These are phyloP conservation scores for Styela plicata DNA, from an alignment of 23 tunicate species.

Conservation along the genomic window DNA sequence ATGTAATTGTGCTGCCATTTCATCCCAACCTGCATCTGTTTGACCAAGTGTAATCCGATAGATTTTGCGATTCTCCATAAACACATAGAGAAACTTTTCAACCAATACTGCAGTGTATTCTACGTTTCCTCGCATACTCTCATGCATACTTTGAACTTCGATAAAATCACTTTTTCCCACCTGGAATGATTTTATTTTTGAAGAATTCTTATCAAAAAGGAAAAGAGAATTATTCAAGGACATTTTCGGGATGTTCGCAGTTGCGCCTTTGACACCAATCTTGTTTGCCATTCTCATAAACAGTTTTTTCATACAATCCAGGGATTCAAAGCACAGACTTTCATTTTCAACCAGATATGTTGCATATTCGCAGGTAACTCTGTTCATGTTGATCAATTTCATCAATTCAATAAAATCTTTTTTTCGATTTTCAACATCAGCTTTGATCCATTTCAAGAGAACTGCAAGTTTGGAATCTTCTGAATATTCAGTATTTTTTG, in stretches of 20 bases:
- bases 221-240: not conserved
- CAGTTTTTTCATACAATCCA: not conserved
- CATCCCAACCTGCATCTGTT: not conserved
- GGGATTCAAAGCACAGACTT: not conserved
- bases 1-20: not conserved
- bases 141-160: not conserved
- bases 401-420: not conserved
- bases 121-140: not conserved
- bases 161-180: not conserved
- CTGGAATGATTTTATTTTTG: not conserved
- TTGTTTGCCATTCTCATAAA: not conserved
- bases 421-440: not conserved
- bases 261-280: not conserved
- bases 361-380: not conserved
- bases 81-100: not conserved
- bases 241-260: not conserved
- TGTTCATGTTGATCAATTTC: not conserved
- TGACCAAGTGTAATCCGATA: not conserved
- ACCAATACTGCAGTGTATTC: not conserved
- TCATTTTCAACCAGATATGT: not conserved
- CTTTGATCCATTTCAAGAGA: not conserved
- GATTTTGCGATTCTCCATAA: not conserved
- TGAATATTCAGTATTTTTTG: not conserved
- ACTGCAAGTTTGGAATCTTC: not conserved
- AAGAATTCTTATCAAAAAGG: not conserved